Conservation (phyloP, 2,888 invertebrate species). For the Watsonalla binaria region DNA sequence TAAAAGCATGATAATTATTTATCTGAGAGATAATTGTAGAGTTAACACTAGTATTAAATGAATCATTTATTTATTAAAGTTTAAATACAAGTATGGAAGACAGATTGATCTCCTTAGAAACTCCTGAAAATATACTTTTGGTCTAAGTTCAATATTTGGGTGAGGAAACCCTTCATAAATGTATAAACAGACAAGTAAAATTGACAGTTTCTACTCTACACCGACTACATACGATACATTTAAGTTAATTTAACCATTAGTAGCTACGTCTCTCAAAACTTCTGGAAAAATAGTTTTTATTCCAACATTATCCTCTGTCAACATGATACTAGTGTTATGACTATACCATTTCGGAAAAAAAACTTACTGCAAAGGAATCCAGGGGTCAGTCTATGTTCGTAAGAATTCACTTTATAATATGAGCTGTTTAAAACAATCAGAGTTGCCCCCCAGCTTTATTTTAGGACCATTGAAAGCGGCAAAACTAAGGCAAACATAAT, state of each 20-base stretch:
- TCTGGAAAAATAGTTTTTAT: slow-evolving; percentile 22
- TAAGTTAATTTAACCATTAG: slow-evolving; percentile 12
- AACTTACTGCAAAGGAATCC: no score
- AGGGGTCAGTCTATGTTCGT: no score
- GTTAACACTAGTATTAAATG: neutral
- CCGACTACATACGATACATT: slow-evolving; percentile 16
- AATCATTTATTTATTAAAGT: slow-evolving; percentile 7
- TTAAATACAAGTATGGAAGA: slow-evolving; percentile 45
- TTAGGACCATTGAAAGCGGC: no score
- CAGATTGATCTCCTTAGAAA: slow-evolving; percentile 38
- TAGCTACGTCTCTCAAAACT: slow-evolving; percentile 13
- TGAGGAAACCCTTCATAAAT: neutral
- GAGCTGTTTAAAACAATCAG: no score
- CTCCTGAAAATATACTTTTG: slow-evolving; percentile 10
- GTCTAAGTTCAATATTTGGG: neutral
- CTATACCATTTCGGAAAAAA: no score
- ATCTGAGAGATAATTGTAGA: neutral
- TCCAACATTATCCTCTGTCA: slow-evolving; percentile 15
- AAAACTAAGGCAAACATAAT: no score
- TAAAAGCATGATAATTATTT: neutral
- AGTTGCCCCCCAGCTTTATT: no score
- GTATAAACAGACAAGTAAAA: slow-evolving; percentile 9
- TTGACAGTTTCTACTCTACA: slow-evolving; percentile 22
- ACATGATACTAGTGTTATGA: no score
- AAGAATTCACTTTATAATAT: no score